phyloP scores from a whole-genome alignment of 2,888 invertebrate genomes.

The Cantharis flavilabris region DNA sequence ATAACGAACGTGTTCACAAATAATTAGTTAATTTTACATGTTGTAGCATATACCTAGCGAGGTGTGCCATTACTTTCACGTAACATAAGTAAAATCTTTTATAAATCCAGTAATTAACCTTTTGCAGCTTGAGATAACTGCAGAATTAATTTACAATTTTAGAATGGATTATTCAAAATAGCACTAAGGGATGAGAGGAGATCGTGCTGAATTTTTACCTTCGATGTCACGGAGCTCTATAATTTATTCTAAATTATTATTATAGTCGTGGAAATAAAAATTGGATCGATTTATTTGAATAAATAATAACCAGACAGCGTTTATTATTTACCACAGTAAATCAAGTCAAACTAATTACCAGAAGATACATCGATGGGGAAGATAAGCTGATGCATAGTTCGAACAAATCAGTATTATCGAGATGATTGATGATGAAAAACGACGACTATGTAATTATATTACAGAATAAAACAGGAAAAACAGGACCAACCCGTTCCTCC shows the following conservation, averaged over 20 bases:
- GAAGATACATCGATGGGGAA: conserved; percentile 47
- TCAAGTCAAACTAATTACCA: conserved; percentile 21
- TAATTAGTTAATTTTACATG: conserved; percentile 8
- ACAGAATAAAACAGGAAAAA: conserved; percentile 38
- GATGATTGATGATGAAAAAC: conserved; percentile 55
- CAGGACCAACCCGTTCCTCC: conserved; percentile 50
- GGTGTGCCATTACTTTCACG: conserved; percentile 14
- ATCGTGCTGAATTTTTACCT: not conserved
- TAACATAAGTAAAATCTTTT: conserved; percentile 2
- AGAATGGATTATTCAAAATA: not conserved
- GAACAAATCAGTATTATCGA: conserved; percentile 53
- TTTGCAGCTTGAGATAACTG: conserved; percentile 10
- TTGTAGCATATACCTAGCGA: conserved; percentile 4
- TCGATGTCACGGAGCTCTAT: conserved; percentile 6
- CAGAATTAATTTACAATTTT: conserved; percentile 15
- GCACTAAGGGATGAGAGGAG: not conserved
- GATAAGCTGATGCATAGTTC: conserved; percentile 46
- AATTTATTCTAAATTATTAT: not conserved
- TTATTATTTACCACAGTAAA: conserved; percentile 24
- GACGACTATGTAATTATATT: conserved; percentile 53
- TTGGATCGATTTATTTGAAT: conserved; percentile 13
- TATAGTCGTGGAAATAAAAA: not conserved
- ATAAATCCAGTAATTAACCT: conserved; percentile 22
- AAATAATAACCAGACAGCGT: conserved; percentile 18
- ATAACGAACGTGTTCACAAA: conserved; percentile 4